Evolutionary conservation across 2,113 vertebrate species (phyloP).

Genomic region (Platysternon megacephalum): DNA sequence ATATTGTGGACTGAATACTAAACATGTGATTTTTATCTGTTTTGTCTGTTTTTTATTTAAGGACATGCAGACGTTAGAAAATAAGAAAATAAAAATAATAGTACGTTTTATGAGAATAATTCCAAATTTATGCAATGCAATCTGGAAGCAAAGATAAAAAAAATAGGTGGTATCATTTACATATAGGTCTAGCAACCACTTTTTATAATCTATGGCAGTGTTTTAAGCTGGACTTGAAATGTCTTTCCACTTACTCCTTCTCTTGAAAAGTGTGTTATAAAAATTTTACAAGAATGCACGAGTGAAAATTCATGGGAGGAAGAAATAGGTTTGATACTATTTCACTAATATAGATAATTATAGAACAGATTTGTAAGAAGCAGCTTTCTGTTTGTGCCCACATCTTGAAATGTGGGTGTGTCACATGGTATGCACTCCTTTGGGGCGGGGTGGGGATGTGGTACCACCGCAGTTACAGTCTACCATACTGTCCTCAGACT

Average conservation of each 20-base stretch:
- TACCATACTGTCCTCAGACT: too few species aligned
- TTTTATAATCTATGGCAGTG: neutral
- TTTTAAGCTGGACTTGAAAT: neutral
- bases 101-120: neutral
- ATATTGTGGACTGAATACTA: neutral
- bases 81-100: neutral
- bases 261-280: constrained; percentile 5
- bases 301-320: neutral
- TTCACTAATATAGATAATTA: neutral
- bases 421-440: too few species aligned
- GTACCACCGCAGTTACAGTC: too few species aligned
- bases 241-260: neutral
- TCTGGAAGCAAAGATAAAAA: neutral
- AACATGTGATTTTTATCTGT: neutral
- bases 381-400: neutral
- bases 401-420: neutral
- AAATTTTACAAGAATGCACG: neutral
- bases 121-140: neutral
- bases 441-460: too few species aligned
- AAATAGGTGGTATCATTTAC: neutral
- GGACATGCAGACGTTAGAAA: neutral
- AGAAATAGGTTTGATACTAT: neutral
- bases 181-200: neutral
- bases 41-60: neutral
- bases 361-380: constrained; percentile 18